Evolutionary conservation across 2,797 vertebrate genomes (phyloP).

Genomic region (Dallia pectoralis): DNA sequence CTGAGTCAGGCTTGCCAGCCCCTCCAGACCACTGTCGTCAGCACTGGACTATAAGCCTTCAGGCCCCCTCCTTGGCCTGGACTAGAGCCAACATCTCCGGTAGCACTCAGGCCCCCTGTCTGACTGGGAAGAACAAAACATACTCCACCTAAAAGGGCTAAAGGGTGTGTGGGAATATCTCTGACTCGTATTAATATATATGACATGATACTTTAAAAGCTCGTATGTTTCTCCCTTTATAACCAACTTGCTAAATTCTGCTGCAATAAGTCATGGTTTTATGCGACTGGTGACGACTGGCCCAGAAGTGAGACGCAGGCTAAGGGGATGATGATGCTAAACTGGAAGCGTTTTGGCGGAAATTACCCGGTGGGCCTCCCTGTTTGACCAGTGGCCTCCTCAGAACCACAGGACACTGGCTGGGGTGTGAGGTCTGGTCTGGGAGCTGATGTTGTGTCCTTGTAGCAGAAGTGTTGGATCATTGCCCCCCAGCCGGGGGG

Average conservation of each 20-base stretch:
- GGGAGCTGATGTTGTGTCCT: conserved; percentile 11
- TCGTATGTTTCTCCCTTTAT: conserved; percentile 65
- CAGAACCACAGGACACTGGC: conserved; percentile 19
- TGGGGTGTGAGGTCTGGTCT: conserved; percentile 19
- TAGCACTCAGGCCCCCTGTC: conserved; percentile 43
- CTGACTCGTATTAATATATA: conserved; percentile 59
- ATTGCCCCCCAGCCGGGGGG: too few species aligned
- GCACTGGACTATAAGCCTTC: conserved; percentile 85
- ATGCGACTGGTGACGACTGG: conserved; percentile 53
- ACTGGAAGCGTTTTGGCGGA: conserved; percentile 75
- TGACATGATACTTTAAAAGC: conserved; percentile 59
- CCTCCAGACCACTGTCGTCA: conserved; percentile 66
- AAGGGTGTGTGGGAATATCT: conserved; percentile 74
- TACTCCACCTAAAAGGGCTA: conserved; percentile 76
- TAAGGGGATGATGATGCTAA: conserved; percentile 77
- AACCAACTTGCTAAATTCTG: conserved; percentile 69
- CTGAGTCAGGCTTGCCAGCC: conserved; percentile 78
- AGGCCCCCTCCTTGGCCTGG: conserved; percentile 44
- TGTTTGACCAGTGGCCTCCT: conserved; percentile 23
- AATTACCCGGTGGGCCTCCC: conserved; percentile 56
- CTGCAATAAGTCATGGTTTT: conserved; percentile 80
- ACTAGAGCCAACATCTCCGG: conserved; percentile 21
- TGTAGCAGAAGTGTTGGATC: conserved; percentile 11
- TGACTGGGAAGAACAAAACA: conserved; percentile 44
- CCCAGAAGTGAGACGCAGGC: conserved; percentile 50